A percentile compares a stretch with the other conserved stretches of the same genome.
Evolutionary conservation across 2,888 invertebrate genomes (phyloP).

Genomic region (Pollenia griseotomentosa): DNA sequence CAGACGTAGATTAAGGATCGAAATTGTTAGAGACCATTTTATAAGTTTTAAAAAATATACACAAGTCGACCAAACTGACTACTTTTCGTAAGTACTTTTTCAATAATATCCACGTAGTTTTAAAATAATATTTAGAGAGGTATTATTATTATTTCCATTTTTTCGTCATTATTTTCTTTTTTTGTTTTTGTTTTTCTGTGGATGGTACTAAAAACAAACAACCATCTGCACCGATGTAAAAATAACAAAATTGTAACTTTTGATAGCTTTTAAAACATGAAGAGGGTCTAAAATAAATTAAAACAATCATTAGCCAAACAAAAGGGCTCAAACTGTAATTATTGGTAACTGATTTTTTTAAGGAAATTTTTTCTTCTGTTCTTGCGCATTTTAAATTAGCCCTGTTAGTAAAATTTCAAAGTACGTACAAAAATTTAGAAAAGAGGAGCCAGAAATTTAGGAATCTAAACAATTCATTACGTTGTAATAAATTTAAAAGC

Average conservation of each 20-base stretch:
- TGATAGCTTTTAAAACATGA: slow-evolving; percentile 58
- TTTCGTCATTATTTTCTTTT: slow-evolving; percentile 35
- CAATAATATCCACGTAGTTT: not conserved
- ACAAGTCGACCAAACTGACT: not conserved
- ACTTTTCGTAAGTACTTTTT: not conserved
- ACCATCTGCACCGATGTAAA: not conserved
- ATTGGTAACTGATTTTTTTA: not conserved
- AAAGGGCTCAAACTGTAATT: slow-evolving; percentile 58
- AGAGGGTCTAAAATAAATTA: slow-evolving; percentile 65
- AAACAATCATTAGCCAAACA: slow-evolving; percentile 55
- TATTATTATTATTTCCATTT: slow-evolving; percentile 14
- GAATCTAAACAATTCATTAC: not conserved
- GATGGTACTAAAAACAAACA: not conserved
- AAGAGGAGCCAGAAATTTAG: too few species aligned
- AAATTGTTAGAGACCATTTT: too few species aligned
- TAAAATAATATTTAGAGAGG: slow-evolving; percentile 20
- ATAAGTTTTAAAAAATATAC: too few species aligned
- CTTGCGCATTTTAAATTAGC: not conserved
- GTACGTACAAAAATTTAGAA: too few species aligned
- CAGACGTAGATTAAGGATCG: too few species aligned
- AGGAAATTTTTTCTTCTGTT: not conserved
- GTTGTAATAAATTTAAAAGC: not conserved
- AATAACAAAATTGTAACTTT: slow-evolving; percentile 56
- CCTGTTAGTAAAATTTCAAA: not conserved
- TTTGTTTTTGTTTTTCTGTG: not conserved